Evolutionary conservation across 2,113 vertebrate species (phyloP).

Genomic region (Psilopsiagon aurifrons): DNA sequence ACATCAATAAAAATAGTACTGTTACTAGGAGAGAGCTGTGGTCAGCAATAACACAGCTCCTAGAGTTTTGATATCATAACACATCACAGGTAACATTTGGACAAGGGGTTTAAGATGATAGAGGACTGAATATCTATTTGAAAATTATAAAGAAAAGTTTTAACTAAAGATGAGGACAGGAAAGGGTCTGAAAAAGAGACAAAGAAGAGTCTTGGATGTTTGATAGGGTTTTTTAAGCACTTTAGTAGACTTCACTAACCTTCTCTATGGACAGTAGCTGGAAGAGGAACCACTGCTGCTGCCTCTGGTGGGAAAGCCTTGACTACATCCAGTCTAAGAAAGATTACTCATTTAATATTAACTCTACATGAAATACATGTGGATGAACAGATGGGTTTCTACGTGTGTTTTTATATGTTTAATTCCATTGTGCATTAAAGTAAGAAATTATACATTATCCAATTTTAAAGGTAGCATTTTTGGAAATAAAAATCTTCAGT

Average conservation of each 20-base stretch:
- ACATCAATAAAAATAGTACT: conserved; percentile 12
- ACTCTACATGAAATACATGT: not conserved
- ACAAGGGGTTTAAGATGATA: not conserved
- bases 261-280: not conserved
- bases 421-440: not conserved
- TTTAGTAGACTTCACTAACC: not conserved
- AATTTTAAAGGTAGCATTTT: not conserved
- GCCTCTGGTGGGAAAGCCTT: not conserved
- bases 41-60: not conserved
- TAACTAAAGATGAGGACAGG: not conserved
- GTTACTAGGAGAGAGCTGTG: not conserved
- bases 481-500: not conserved
- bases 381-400: not conserved
- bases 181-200: not conserved
- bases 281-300: not conserved
- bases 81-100: not conserved
- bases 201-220: not conserved
- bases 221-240: not conserved
- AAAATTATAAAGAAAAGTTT: not conserved
- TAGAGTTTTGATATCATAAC: not conserved
- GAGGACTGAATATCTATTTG: not conserved
- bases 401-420: not conserved
- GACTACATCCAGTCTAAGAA: not conserved
- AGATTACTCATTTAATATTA: not conserved
- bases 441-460: not conserved